Evolutionary conservation across 2,113 vertebrate genomes (phyloP), one percentile per base, ranked within the genome.

Genomic region (Leptocoma aspasia): DNA sequence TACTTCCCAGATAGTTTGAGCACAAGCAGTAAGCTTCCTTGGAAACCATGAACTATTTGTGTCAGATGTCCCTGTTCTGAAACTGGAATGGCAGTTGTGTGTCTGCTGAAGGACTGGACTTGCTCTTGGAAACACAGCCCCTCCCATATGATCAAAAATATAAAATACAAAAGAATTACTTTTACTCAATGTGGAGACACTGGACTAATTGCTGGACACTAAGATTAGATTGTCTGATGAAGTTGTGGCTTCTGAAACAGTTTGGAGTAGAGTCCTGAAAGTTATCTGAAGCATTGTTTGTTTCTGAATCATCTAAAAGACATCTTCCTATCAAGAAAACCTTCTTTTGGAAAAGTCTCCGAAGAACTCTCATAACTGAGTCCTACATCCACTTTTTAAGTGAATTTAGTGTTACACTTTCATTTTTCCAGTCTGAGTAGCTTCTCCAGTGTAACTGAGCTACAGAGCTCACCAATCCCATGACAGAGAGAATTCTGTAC

Each of bases 1-100:
- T 73, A 10, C 44, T 91, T 83, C 64, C 64, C 60, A 94, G 77
- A 66, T 86, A 90, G 77, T 95, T 95, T 85, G 88, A 89, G 30
- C 37, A 57, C 49, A 89, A 83, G 80, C 80, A 93, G 33, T 59
- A 42, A 77, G 27, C 71, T 90, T 94, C 80, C 64, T 90, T 94
- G 90, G 94, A 90, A 94, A 94, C 71, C 42, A 39, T 19, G n/a
- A 90, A 66, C 39, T 81, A 8, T 86, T 89, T 92, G 30, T 84
- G 77, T 89, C 56, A 84, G 60, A 78, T 78, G 60, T 70, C 33
- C 26, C 50, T 86, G 13, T 54, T 94, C 56, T 78, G 72, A 73
- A 91, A 73, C 28, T 56, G 35, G 28, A 91, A 73, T 22, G 33
- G 60, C 39, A 81, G 45, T 92, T 7, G 12, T 1, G 2, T 54